Evolutionary conservation across 2,888 invertebrate species (phyloP), one percentile per base, ranked within the genome.

Genomic region (Drosophila acutilabella): DNA sequence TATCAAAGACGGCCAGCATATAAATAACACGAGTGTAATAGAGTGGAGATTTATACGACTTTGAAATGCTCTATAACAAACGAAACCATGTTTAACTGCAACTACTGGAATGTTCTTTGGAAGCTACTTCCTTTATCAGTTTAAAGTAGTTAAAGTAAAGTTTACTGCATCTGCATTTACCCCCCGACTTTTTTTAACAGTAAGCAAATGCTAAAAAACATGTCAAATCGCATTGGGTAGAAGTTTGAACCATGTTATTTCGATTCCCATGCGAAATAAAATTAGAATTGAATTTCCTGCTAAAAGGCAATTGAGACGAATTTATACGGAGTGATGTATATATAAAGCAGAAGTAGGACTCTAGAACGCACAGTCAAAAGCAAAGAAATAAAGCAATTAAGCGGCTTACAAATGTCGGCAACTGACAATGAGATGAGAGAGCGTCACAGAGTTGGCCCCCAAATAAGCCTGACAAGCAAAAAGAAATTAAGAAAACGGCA

Each of bases 301-400:
- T 36, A 58, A 58, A 36, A 13, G 38, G 79, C 54, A 76, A 70
- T 52, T 74, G 60, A 64, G 61, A 20, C 8, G 58, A 69, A 59
- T 61, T 74, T 78, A 57, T 60, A 44, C 47, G 50, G 14, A 59
- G 26, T 30, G 16, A 5, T 23, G 23, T 23, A 8, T 10, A 8
- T 10, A 18, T n/a, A 23, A 8, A 64, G 57, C 36, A 38, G 57
- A 36, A 20, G 51, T 26, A 59, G 64, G 50, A 56, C 52, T 59
- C 10, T 33, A 41, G 36, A 44, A n/a, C 16, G 45, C n/a, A 36
- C 33, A 71, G 64, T 74, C 74, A 72, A 74, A 81, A 77, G 79
- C 70, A 71, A 74, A 66, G 73, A 82, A 89, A 89, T 85, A 88
- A 89, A 89, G 85, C 88, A 89, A 85, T 85, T 85, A 85, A 85